Base-by-base conservation (phyloP, 37 sponge, comb jelly and placozoan genomes). In the Chondrilla cf. caribensis region DNA sequence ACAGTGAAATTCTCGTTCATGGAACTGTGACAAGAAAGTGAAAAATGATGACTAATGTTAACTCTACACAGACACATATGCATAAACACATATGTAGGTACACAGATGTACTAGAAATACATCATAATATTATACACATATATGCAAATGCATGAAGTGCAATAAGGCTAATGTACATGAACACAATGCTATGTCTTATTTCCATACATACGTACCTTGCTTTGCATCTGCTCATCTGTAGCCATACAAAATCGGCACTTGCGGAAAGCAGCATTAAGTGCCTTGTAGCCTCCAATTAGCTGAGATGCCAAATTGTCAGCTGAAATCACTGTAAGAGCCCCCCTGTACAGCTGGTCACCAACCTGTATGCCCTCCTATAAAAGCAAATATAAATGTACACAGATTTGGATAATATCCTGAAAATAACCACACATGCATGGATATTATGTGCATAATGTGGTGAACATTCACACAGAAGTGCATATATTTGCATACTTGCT, bases 221-320 rank as follows among this genome's bases (percentile, higher is more conserved):
- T 38, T 38, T 82, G 82, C 54, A 66, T 42, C 28, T 82, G 38
- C 24, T 38, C 54, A 22, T 24, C 44, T 4, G 82, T 82, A 42
- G 82, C 68, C 82, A 82, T 82, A 51, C 82, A 82, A 25, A 24
- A 25, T 35, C 82, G 9, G 55, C 82, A 82, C 31, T 39, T 36
- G 8, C 70, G 32, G 47, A 82, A 59, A 14, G 82, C 82, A 42
- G 64, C 24, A 39, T 58, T 60, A 2, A 59, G 82, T 32, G 82
- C 28, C 29, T 82, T 82, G 62, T 43, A 82, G 3, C 82, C 82
- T 37, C 71, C 82, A 65, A 82, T 58, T 5, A 67, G 42, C 29
- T 82, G 70, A 19, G 82, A 65, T 38, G 82, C 68, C 19, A 66
- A 65, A 47, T 82, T 82, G 54, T 82, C 82, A 41, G 64, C 82